Conservation (phyloP, 2,888 invertebrate genomes). For the Meghimatium bilineatum region DNA sequence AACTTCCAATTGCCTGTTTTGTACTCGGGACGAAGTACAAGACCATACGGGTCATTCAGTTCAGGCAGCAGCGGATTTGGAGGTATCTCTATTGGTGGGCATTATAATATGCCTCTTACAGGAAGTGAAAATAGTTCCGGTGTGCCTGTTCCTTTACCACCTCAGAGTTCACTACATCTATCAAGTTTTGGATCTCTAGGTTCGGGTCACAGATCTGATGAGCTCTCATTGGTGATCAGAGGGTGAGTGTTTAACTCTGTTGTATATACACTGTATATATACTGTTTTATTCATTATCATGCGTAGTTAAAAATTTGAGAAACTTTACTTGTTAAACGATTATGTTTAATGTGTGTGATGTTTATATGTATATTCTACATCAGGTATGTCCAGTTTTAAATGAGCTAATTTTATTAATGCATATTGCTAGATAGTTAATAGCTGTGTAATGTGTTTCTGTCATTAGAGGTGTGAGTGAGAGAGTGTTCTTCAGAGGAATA, state of each 20-base stretch:
- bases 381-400: too few relatives aligned
- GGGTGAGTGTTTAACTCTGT: constrained; percentile 15
- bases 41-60: constrained; percentile 29
- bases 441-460: too few relatives aligned
- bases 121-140: neutral
- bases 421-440: too few relatives aligned
- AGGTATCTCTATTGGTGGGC: neutral
- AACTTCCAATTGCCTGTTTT: constrained; percentile 23
- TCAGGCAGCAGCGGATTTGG: constrained; percentile 21
- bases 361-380: too few relatives aligned
- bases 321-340: too few relatives aligned
- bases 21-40: neutral
- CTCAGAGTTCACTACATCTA: neutral
- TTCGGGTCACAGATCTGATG: neutral
- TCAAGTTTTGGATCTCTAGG: neutral
- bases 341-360: too few relatives aligned
- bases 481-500: too few relatives aligned
- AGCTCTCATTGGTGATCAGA: neutral
- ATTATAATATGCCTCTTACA: neutral
- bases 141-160: constrained; percentile 1
- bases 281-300: too few relatives aligned
- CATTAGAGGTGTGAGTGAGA: too few relatives aligned
- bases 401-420: too few relatives aligned
- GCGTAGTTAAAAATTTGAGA: too few relatives aligned
- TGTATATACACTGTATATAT: too few relatives aligned